Percentiles rank a stretch among this genome's conserved stretches.
Evolutionary conservation across 2,888 invertebrate species (phyloP).

Genomic region (Petrophora chlorosata): DNA sequence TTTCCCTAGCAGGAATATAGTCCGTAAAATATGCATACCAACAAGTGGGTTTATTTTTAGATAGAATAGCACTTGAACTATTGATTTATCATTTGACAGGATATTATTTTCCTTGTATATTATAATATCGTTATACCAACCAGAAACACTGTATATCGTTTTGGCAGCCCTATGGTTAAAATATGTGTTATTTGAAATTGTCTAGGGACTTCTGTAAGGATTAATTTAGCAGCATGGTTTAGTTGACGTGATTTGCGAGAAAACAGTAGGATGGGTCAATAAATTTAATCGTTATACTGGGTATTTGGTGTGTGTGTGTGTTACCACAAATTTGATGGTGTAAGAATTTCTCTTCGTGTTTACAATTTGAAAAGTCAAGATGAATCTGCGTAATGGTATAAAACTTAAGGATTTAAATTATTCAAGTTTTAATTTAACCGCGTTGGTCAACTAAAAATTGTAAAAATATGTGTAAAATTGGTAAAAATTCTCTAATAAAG

Average conservation of each 20-base stretch:
- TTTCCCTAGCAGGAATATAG: too few relatives aligned
- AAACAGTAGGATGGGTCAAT: not conserved
- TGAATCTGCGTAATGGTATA: too few relatives aligned
- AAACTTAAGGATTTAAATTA: too few relatives aligned
- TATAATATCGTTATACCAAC: constrained; percentile 44
- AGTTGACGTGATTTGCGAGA: not conserved
- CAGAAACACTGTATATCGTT: constrained; percentile 64
- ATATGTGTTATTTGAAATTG: constrained; percentile 38
- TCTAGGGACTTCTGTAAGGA: constrained; percentile 20
- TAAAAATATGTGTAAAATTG: too few relatives aligned
- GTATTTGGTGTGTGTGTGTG: constrained; percentile 2
- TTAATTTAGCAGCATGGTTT: constrained; percentile 30
- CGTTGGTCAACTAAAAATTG: too few relatives aligned
- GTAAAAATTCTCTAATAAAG: too few relatives aligned
- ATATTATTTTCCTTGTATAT: constrained; percentile 23
- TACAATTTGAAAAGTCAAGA: not conserved
- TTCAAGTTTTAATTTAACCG: too few relatives aligned
- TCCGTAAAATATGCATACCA: too few relatives aligned
- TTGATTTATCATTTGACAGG: not conserved
- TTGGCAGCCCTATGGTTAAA: constrained; percentile 77
- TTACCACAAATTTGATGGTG: not conserved
- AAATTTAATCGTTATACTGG: constrained; percentile 1
- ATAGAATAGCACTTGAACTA: too few relatives aligned
- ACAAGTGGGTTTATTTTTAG: too few relatives aligned
- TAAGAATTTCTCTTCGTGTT: not conserved